A percentile compares a stretch with the other conserved stretches of the same genome.
These are phyloP conservation scores for Puntigrus tetrazona DNA, from an alignment of 2,113 vertebrate genomes.

Conservation along the genomic window DNA sequence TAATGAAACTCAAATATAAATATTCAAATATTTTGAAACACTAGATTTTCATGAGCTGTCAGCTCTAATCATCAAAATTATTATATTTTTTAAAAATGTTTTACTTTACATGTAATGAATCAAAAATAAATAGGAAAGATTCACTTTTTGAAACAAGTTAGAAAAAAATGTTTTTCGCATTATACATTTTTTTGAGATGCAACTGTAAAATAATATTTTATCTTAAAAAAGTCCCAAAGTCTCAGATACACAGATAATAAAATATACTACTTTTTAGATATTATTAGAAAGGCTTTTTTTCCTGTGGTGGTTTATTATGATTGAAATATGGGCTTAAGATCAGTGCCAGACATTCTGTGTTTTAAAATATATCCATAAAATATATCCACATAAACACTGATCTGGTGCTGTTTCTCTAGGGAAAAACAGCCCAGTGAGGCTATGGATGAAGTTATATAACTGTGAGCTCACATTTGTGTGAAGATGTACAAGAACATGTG, in stretches of 20 bases:
- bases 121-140: too few species aligned
- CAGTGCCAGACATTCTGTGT: not conserved
- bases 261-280: not conserved
- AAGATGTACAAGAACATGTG: constrained; percentile 10
- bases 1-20: too few species aligned
- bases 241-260: not conserved
- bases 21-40: too few species aligned
- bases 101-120: too few species aligned
- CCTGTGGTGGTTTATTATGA: not conserved
- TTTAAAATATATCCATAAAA: not conserved
- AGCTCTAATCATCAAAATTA: too few species aligned
- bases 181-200: too few species aligned
- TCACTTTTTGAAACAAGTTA: too few species aligned
- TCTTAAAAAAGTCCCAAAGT: not conserved
- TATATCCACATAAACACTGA: not conserved
- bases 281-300: not conserved
- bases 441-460: not conserved
- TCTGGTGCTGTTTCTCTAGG: constrained; percentile 35
- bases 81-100: too few species aligned
- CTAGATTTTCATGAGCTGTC: too few species aligned
- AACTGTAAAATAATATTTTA: not conserved
- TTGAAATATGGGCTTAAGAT: not conserved
- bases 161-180: too few species aligned
- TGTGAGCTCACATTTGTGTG: not conserved
- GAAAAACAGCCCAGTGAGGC: not conserved